Evolutionary conservation across 53 echinoderm and acorn worm species (phyloP), one percentile per base, ranked within the genome.

Genomic region (Zoroaster sp.): DNA sequence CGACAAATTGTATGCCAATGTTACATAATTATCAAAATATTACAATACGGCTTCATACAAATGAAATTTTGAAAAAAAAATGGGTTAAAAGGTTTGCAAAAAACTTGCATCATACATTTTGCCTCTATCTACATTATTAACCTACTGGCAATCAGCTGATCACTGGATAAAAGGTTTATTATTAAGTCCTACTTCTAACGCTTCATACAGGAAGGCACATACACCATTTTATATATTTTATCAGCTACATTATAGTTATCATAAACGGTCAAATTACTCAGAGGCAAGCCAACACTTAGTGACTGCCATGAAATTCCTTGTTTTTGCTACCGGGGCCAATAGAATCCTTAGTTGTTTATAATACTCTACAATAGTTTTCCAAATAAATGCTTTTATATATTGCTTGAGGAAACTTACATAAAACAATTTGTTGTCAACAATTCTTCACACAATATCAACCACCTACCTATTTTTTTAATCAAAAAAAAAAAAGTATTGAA

Each of bases 11-110:
- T 25, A 9, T 59, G 63, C 63, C 21, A 25, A 59, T 59, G 63
- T 59, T 59, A 59, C 28, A 25, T 25, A 25, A 59, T 28, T 25
- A 59, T 59, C 21, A 59, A 25, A 41, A 54, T 32, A 32, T 46
- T 72, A 72, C 35, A 74, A 52, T 73, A 38, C 75, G 28, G 25
- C 75, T 87, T 52, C 32, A 87, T 75, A 42, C 15, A 44, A 42
- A 74, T 35, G 72, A 30, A 32, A 87, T 20, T 69, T 39, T 30
- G 47, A 69, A 32, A 46, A 1, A 85, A 9, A 35, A 55, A 8
- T 52, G 3, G 15, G 4, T 53, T 53, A 5, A 55, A 55, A 55
- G 23, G 23, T 20, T 55, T 55, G 59, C 25, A 25, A 25, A 55
- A 55, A 59, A 55, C 25, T 8, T 21, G 25, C 18, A 53, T n/a